These are phyloP conservation scores for Cichladusa arquata DNA, from an alignment of 2,113 vertebrate species.

Conservation along the genomic window DNA sequence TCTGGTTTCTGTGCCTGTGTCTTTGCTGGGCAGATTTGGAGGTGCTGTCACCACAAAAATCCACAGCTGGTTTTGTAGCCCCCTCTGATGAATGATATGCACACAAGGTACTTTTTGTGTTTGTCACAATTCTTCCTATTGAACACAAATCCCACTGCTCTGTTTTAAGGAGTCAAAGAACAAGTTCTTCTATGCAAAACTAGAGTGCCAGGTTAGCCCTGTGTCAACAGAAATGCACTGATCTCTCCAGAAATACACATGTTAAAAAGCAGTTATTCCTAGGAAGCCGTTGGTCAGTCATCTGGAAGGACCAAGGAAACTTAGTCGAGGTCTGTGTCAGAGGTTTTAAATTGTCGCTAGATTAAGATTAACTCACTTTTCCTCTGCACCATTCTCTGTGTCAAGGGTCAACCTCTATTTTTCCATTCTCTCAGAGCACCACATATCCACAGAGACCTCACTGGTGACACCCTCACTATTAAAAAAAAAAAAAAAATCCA, in stretches of 20 bases:
- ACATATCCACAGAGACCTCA: rapidly evolving
- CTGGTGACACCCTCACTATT: rapidly evolving
- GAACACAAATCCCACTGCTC: not conserved
- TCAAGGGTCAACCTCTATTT: not conserved
- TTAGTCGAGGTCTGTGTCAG: not conserved
- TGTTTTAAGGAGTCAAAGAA: not conserved
- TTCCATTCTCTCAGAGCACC: not conserved
- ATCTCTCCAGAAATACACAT: not conserved
- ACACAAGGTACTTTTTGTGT: not conserved
- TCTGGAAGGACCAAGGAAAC: not conserved
- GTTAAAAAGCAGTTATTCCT: not conserved
- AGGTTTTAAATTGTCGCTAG: not conserved
- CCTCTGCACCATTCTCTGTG: rapidly evolving
- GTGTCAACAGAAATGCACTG: not conserved
- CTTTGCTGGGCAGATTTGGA: not conserved
- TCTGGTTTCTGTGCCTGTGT: not conserved
- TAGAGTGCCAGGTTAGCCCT: not conserved
- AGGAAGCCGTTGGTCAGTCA: not conserved
- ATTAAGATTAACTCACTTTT: not conserved
- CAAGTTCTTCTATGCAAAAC: not conserved
- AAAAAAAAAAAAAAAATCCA: not conserved
- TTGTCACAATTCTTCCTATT: not conserved
- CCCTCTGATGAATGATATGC: not conserved
- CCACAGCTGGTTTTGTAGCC: not conserved
- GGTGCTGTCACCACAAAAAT: not conserved